phyloP scores from a whole-genome alignment of 2,113 vertebrate genomes.

The Cephalopholis sonnerati region DNA sequence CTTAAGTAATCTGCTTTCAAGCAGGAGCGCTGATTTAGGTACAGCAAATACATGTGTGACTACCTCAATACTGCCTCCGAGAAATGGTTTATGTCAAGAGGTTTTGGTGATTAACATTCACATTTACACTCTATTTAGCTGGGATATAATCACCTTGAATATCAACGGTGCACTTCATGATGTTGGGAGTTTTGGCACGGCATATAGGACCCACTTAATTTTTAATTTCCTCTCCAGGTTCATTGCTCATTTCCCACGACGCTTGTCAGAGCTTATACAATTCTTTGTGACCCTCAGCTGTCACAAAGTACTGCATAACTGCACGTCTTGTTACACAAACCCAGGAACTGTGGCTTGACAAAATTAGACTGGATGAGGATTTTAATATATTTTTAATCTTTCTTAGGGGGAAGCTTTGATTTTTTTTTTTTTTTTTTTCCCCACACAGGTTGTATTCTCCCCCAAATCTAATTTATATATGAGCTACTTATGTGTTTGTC shows the following conservation, averaged over 20 bases:
- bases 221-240: constrained; percentile 67
- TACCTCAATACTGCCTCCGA: background rate
- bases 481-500: background rate
- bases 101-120: constrained; percentile 45
- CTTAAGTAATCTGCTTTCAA: background rate
- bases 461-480: background rate
- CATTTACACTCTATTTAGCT: constrained; percentile 27
- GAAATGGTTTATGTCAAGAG: constrained; percentile 21
- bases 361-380: background rate
- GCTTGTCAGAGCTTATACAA: constrained; percentile 50
- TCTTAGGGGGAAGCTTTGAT: background rate
- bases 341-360: background rate
- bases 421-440: too few species aligned
- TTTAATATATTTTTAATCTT: background rate
- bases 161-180: constrained; percentile 43
- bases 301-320: constrained; percentile 12
- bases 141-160: constrained; percentile 53
- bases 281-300: constrained; percentile 60
- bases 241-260: constrained; percentile 39
- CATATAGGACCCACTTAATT: constrained; percentile 47
- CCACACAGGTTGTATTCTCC: background rate
- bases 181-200: constrained; percentile 43
- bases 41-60: background rate
- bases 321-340: background rate
- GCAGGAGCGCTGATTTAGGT: background rate